Conservation (phyloP, 2,113 vertebrate genomes). For the Semicossyphus pulcher region DNA sequence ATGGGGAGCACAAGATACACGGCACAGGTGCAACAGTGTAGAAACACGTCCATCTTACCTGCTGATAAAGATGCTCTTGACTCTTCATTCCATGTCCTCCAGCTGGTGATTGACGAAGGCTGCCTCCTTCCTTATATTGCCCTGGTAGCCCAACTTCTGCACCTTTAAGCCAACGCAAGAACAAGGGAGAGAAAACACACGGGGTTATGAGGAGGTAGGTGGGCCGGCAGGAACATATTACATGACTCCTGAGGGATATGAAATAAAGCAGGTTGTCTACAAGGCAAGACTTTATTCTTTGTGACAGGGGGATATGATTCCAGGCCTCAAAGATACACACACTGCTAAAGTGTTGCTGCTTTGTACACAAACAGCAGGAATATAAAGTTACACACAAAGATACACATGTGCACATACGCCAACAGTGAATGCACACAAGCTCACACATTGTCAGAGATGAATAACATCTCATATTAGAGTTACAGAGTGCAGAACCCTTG, state of each 20-base stretch:
- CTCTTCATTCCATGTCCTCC: slow-evolving; percentile 60
- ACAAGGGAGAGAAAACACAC: slow-evolving; percentile 54
- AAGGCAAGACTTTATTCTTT: slow-evolving; percentile 73
- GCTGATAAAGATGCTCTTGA: slow-evolving; percentile 26
- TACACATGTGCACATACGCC: slow-evolving; percentile 11
- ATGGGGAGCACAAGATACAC: no score
- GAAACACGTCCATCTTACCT: slow-evolving; percentile 50
- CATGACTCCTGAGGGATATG: slow-evolving; percentile 71
- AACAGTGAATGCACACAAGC: slow-evolving; percentile 26
- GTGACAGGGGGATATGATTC: slow-evolving; percentile 70
- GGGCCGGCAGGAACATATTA: slow-evolving; percentile 71
- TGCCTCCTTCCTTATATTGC: slow-evolving; percentile 62
- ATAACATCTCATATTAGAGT: slow-evolving; percentile 36
- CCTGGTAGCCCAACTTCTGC: slow-evolving; percentile 20
- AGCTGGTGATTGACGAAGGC: slow-evolving; percentile 13
- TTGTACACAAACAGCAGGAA: slow-evolving; percentile 52
- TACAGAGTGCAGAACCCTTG: slow-evolving; percentile 15
- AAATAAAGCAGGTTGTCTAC: slow-evolving; percentile 64
- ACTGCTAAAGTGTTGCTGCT: slow-evolving; percentile 26
- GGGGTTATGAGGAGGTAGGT: slow-evolving; percentile 65
- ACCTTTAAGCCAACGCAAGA: slow-evolving; percentile 45
- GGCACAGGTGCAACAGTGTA: no score
- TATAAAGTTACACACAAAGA: slow-evolving; percentile 48
- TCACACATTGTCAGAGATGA: slow-evolving; percentile 26
- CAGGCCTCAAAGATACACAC: slow-evolving; percentile 14